Base-by-base conservation (phyloP, 2,797 vertebrate species). In the Scleropages formosus region DNA sequence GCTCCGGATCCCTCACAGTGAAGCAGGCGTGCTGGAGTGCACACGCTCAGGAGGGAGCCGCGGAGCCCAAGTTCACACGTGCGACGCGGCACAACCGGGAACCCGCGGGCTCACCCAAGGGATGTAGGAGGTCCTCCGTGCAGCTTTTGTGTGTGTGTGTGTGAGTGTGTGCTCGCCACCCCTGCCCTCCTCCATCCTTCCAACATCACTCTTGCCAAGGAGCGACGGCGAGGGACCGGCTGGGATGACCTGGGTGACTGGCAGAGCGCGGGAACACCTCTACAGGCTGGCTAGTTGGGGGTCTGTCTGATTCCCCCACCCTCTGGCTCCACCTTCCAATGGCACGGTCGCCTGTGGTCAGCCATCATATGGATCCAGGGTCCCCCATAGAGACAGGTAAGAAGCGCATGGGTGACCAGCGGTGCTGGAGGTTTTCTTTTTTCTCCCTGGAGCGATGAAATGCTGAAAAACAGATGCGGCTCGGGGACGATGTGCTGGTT, bases 231-330 rank as follows among this genome's bases (percentile, higher is more conserved):
- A 67, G 74, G 77, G 72, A 63, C 77, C 53, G 76, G 71, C 77
- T 83, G 82, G 76, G 78, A 82, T 84, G 84, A 83, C 80, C 84
- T 75, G 77, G 78, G 68, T 49, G 67, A 82, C 65, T 49, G 65
- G 68, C 59, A 79, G 64, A 75, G 27, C 79, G 18, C 64, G 71
- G 70, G 71, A 83, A 75, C 77, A 68, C 75, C 72, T 77, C n/a
- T 12, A 77, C 69, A 39, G 73, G 63, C 73, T 78, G 58, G 64
- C 46, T 26, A 26, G 59, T 46, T 16, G 53, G 73, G 67, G 73
- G 66, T 62, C 72, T 70, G 22, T 72, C 46, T 53, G 60, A 65
- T 26, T n/a, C 60, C 59, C 73, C 13, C 58, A 51, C 12, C 60
- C 66, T 69, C 70, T 65, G 46, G 64, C 47, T 27, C 66, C 58